phyloP scores from a whole-genome alignment of 2,888 invertebrate genomes.

The Hydroisotoma schaefferi region DNA sequence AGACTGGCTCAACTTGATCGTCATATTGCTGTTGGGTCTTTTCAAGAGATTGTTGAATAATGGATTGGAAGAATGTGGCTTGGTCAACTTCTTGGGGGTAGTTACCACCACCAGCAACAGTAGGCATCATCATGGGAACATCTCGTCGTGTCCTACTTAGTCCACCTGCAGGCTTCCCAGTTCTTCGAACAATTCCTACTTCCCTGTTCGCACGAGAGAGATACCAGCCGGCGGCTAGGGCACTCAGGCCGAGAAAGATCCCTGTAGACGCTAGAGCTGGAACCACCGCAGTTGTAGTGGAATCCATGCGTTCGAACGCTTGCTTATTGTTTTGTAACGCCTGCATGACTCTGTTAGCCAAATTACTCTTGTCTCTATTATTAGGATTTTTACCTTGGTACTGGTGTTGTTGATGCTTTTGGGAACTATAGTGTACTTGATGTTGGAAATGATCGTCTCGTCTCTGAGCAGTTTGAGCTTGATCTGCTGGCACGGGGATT shows the following conservation, averaged over 20 bases:
- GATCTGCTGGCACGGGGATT: constrained; percentile 48
- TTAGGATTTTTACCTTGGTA: constrained; percentile 3
- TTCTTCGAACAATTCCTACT: constrained; percentile 44
- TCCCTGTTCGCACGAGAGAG: constrained; percentile 45
- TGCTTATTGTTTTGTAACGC: constrained; percentile 40
- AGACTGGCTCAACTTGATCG: constrained; percentile 16
- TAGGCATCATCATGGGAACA: constrained; percentile 22
- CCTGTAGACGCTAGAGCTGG: constrained; percentile 47
- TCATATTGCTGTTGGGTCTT: constrained; percentile 46
- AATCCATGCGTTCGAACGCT: constrained; percentile 42
- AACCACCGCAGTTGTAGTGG: constrained; percentile 42
- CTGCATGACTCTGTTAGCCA: constrained; percentile 40
- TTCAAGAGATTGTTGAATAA: constrained; percentile 48
- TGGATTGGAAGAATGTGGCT: constrained; percentile 48
- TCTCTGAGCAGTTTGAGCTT: constrained; percentile 36
- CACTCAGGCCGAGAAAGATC: constrained; percentile 45
- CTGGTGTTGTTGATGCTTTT: constrained; percentile 8
- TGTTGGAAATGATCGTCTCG: constrained; percentile 56
- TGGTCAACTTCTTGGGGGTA: constrained; percentile 36
- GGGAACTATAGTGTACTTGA: constrained; percentile 4
- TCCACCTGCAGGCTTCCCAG: constrained; percentile 31
- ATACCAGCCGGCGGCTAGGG: constrained; percentile 48
- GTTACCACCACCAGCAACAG: constrained; percentile 9
- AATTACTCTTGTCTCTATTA: neutral
- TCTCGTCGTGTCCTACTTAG: constrained; percentile 25